Evolutionary conservation across 2,797 vertebrate genomes (phyloP).

Genomic region (Rhinatrema bivittatum): DNA sequence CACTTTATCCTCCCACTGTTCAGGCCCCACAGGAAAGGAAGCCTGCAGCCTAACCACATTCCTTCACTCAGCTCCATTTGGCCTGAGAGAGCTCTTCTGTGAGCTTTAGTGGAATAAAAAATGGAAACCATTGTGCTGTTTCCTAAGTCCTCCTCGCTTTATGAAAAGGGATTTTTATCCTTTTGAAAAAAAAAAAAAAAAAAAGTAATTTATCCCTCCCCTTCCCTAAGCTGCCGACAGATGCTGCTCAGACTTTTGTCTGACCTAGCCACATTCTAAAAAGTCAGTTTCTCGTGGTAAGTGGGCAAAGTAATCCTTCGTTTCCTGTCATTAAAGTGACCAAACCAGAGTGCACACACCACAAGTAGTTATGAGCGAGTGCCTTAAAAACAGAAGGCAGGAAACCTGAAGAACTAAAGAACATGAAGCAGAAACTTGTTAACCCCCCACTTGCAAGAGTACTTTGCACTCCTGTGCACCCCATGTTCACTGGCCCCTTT

Average conservation of each 20-base stretch:
- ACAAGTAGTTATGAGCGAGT: no score
- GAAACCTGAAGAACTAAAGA: no score
- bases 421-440: no score
- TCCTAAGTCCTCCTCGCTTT: not conserved
- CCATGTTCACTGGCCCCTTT: no score
- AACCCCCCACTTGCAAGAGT: no score
- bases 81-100: conserved; percentile 1
- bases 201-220: not conserved
- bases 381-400: no score
- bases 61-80: no score
- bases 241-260: conserved; percentile 21
- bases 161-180: not conserved
- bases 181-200: no score
- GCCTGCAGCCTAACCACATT: not conserved
- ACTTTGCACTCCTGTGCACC: no score
- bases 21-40: conserved; percentile 14
- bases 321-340: conserved; percentile 56
- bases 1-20: no score
- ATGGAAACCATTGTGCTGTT: not conserved
- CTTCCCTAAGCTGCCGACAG: conserved; percentile 3
- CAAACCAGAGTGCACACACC: not conserved
- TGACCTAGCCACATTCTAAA: conserved; percentile 4
- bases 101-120: conserved; percentile 17
- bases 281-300: conserved; percentile 36
- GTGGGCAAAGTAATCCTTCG: conserved; percentile 46